These are phyloP conservation scores for Odontamblyopus lacepedii DNA, from an alignment of 2,797 vertebrate species.

Conservation along the genomic window DNA sequence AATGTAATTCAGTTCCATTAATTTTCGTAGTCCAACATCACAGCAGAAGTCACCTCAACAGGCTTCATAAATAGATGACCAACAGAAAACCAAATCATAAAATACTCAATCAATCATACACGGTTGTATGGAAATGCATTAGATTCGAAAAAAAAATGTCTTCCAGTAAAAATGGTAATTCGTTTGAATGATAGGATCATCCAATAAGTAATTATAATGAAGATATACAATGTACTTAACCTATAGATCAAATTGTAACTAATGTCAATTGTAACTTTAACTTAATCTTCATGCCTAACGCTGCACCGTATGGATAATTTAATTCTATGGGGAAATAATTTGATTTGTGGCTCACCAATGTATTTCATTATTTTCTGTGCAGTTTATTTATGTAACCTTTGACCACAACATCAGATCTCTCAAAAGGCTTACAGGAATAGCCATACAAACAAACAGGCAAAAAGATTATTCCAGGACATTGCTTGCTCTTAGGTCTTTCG, in stretches of 20 bases:
- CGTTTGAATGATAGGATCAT: neutral
- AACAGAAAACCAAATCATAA: no score
- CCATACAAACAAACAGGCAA: neutral
- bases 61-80: no score
- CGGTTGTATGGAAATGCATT: no score
- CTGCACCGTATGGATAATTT: neutral
- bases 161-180: neutral
- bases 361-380: conserved; percentile 2
- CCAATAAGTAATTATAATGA: neutral
- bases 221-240: neutral
- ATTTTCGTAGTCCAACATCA: no score
- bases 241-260: neutral
- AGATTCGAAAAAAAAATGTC: no score
- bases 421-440: neutral
- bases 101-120: no score
- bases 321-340: neutral
- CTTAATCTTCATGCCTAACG: neutral
- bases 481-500: neutral
- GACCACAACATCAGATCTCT: neutral
- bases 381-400: neutral
- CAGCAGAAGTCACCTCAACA: no score
- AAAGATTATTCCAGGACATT: conserved; percentile 4
- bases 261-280: neutral
- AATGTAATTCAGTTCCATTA: no score
- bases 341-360: neutral